Base-by-base conservation (phyloP, 2,113 vertebrate species). In the Hydropotes inermis region DNA sequence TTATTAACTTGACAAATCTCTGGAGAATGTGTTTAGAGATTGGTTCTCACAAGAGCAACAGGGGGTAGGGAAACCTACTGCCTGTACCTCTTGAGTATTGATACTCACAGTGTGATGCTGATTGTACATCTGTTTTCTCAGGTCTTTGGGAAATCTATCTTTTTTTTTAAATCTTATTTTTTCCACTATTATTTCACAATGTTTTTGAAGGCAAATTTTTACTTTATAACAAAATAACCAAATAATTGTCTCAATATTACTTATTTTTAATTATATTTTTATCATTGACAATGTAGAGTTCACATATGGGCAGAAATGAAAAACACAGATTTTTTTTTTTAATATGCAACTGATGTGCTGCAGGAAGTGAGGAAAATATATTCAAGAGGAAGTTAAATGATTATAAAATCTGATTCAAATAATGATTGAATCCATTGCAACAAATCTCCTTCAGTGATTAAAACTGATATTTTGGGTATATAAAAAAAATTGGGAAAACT, bases 1-100 rank as follows among this genome's bases (percentile, higher is more conserved):
- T 95, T 90, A 87, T 12, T 64, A 87, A 81, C 47, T 94, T 89
- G 39, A 43, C 45, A 92, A 9, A 50, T 81, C 81, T 91, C 54
- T 88, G 27, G 33, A 55, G 89, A 92, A 84, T 85, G 36, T 21
- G 36, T 57, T 67, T 50, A 91, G 81, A 57, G 60, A 86, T 83
- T 67, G 89, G 70, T 67, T 96, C 83, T 94, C 83, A 91, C n/a
- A 79, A 95, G 43, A 96, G 60, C 84, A 87, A 33, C 28, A 54
- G 50, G 27, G 61, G 17, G 14, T 86, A 14, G 11, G 87, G 47
- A 78, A 89, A 89, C 7, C 36, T 61, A 36, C 25, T 61, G 55
- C 14, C 16, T 91, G 13, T 28, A 21, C 12, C 91, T 83, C 89
- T 54, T 74, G 96, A 92, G 94, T 64, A 81, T 6, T 81, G 52